Base-by-base conservation (phyloP, 1,140 invertebrate species). In the Dreissena polymorpha region DNA sequence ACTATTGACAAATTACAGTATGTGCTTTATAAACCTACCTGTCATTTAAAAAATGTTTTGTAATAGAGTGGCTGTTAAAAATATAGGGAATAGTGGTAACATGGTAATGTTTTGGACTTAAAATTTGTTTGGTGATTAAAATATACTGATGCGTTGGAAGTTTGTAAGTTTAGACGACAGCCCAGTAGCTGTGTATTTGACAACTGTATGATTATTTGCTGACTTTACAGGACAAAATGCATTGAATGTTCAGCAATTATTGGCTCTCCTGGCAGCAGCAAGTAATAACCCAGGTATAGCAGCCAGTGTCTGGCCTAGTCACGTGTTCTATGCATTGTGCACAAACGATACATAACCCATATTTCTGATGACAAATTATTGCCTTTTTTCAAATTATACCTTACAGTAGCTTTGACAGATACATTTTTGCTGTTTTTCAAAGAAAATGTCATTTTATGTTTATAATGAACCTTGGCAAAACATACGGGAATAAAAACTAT, bases 261-360 rank as follows among this genome's bases (percentile, higher is more conserved):
- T 92, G 85, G 89, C 90, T 83, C 75, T 89, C 68, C 90, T 96
- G 96, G 92, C 94, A 96, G 89, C 96, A 50, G 95, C 96, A 57
- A 95, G 95, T 68, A 91, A 89, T 83, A 92, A 91, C 77, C 88
- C 90, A 90, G 92, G 92, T 92, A 90, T 89, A 70, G 68, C 50
- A 65, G 16, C 50, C 39, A 39, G 39, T 39, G 39, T 39, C 39
- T 39, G 39, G 39, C 39, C 2, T 5, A 55, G 23, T 64, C 63
- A 55, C 67, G 57, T 60, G 16, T n/a, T 60, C 57, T n/a, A 18
- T 60, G 57, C 57, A 60, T 53, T 78, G 76, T 78, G 76, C 65
- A 78, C 76, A 78, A 64, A 78, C 69, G 69, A 68, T 64, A 50
- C 73, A 64, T 57, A 18, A 57, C n/a, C 39, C 39, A 39, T 39